A percentile compares a stretch with the other conserved stretches of the same genome.
Conservation (phyloP, 2,113 vertebrate genomes). For the Pollachius pollachius region DNA sequence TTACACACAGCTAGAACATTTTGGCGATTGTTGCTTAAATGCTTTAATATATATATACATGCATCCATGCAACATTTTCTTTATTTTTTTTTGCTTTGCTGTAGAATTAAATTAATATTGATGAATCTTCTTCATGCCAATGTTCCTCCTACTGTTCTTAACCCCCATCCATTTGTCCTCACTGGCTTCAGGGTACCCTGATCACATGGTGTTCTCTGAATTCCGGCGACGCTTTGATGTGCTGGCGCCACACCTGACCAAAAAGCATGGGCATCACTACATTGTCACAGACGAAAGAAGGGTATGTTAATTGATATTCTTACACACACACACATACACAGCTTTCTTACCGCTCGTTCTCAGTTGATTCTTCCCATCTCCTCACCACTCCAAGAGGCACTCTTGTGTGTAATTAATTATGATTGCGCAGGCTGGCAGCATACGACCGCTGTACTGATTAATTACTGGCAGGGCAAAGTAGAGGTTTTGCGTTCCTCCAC, state of each 20-base stretch:
- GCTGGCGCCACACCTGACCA: conserved; percentile 91
- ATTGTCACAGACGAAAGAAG: conserved; percentile 91
- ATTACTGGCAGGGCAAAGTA: conserved; percentile 47
- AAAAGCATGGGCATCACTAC: conserved; percentile 92
- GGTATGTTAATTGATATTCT: conserved; percentile 63
- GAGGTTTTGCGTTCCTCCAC: conserved; percentile 19
- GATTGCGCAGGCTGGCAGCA: conserved; percentile 58
- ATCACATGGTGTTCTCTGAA: conserved; percentile 97
- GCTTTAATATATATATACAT: too few species aligned
- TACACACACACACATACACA: not conserved
- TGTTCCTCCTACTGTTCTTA: too few species aligned
- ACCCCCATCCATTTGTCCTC: not conserved
- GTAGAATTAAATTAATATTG: too few species aligned
- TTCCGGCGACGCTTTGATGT: conserved; percentile 94
- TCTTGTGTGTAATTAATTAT: conserved; percentile 74
- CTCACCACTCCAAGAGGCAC: conserved; percentile 40
- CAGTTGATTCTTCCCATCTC: conserved; percentile 7
- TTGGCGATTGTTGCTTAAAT: too few species aligned
- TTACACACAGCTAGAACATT: too few species aligned
- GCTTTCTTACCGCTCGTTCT: not conserved
- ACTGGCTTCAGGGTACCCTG: conserved; percentile 84
- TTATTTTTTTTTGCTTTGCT: too few species aligned
- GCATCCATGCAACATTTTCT: too few species aligned
- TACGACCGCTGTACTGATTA: conserved; percentile 64
- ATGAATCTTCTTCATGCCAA: too few species aligned